Evolutionary conservation across 2,888 invertebrate species (phyloP).

Genomic region (Tetropium fuscum): DNA sequence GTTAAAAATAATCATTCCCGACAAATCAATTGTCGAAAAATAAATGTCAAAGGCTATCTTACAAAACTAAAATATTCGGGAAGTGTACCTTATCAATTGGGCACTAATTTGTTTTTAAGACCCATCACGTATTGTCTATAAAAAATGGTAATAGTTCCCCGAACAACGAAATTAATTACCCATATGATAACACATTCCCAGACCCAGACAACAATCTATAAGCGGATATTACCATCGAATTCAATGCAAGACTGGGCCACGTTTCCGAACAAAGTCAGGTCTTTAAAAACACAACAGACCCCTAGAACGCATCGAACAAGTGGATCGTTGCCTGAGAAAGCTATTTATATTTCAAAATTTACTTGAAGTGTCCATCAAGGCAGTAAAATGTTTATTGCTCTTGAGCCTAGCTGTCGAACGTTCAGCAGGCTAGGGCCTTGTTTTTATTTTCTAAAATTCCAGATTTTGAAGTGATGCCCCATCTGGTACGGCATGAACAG

Average conservation of each 20-base stretch:
- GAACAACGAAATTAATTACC: background rate
- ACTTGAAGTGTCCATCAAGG: conserved; percentile 29
- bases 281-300: background rate
- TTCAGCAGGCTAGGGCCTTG: conserved; percentile 1
- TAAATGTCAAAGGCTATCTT: background rate
- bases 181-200: background rate
- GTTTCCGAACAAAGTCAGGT: background rate
- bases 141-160: background rate
- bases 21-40: no score
- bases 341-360: conserved; percentile 9
- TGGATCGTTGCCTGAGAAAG: conserved; percentile 1
- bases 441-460: conserved; percentile 7
- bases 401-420: conserved; percentile 12
- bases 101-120: no score
- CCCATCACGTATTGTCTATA: background rate
- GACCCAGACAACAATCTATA: background rate
- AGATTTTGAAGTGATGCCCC: conserved; percentile 8
- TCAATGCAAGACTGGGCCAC: no score
- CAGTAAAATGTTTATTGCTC: conserved; percentile 21
- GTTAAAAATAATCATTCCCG: no score
- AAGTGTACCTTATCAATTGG: no score
- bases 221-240: no score
- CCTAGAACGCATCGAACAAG: background rate
- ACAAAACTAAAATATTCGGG: background rate
- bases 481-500: conserved; percentile 22